Evolutionary conservation across 2,113 vertebrate genomes (phyloP).

Genomic region (Pithys albifrons): DNA sequence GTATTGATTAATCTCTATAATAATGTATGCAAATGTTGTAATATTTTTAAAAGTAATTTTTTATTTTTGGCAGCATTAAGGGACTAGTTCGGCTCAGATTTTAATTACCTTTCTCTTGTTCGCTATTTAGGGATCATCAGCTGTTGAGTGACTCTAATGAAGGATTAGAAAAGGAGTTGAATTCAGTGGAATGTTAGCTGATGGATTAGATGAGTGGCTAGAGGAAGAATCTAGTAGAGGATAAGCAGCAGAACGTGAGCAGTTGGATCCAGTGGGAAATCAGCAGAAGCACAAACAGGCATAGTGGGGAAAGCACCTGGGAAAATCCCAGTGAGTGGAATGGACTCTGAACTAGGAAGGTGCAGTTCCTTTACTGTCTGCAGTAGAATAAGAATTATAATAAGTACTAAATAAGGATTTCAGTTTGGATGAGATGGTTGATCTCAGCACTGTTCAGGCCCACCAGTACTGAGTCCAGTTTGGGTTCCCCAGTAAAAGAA

Average conservation of each 20-base stretch:
- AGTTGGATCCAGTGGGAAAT: not conserved
- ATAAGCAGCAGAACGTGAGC: not conserved
- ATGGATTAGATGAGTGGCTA: not conserved
- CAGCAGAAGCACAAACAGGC: not conserved
- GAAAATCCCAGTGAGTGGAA: not conserved
- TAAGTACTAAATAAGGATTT: not conserved
- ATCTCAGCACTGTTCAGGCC: not conserved
- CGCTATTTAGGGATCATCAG: conserved; percentile 24
- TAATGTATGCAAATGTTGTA: not conserved
- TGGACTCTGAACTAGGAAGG: not conserved
- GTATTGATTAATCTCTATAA: not conserved
- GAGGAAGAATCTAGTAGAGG: conserved; percentile 7
- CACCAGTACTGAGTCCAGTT: not conserved
- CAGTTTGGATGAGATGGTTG: not conserved
- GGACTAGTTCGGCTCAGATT: not conserved
- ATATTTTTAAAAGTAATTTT: not conserved
- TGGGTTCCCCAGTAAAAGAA: not conserved
- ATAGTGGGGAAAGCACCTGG: not conserved
- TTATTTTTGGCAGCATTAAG: not conserved
- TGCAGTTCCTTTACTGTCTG: not conserved
- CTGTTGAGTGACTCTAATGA: conserved; percentile 18
- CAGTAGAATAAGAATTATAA: not conserved
- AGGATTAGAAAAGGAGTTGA: not conserved
- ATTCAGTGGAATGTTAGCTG: conserved; percentile 4
- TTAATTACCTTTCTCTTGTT: not conserved